Base-by-base conservation (phyloP, 2,888 invertebrate species). In the Dyspetes luteomarginatus region DNA sequence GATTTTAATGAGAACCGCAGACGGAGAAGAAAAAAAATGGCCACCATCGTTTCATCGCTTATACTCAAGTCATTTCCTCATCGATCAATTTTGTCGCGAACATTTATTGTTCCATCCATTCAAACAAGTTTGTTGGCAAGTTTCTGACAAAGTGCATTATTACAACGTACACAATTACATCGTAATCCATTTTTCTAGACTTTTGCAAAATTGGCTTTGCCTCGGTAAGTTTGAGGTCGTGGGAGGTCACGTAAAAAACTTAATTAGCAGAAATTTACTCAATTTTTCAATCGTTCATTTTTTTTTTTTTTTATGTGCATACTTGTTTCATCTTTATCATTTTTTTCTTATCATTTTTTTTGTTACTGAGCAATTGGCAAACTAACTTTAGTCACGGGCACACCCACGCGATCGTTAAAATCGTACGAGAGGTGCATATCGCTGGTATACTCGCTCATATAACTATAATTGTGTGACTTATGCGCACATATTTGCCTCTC, bases 331-430 rank as follows among this genome's bases (percentile, higher is more conserved):
- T 72, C 26, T 58, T 41, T 48, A 24, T 12, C 68, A 30, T 55
- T 19, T 60, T 30, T 69, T 43, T 69, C 45, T 30, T 43, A 17
- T 4, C 26, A 28, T 22, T 69, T 43, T 58, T 62, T 52, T 72
- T 58, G 15, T 52, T n/a, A 28, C 24, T 43, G 52, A 52, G 58
- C 55, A 55, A 71, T 69, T 81, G 43, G 68, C 82, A 82, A 73
- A 77, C 64, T 41, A 62, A 71, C 75, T 68, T 82, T 77, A 30
- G 79, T 77, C 82, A 80, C 41, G 82, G 81, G 48, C 65, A 81
- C 82, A 81, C 81, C 80, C 81, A 73, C 71, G 72, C 77, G 78
- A 72, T 75, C 75, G 60, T 82, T n/a, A 82, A 82, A 82, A 15
- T 69, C 67, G 48, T 74, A 60, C 67, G 78, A 67, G 48, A 41